Evolutionary conservation across 2,888 invertebrate genomes (phyloP), one percentile per base, ranked within the genome.

Genomic region (Phania funesta): DNA sequence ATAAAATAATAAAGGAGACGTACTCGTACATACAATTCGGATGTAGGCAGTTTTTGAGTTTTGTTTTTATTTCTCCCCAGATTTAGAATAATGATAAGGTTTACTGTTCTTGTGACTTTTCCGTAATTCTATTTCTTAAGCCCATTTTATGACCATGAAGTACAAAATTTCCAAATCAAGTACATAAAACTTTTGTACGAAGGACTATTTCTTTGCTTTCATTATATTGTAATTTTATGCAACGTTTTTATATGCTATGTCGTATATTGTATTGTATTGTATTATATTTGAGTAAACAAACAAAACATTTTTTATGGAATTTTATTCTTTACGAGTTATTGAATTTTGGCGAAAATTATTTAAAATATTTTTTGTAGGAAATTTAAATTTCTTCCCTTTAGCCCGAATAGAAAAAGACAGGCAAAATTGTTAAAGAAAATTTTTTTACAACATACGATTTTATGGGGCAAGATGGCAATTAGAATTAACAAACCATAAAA

Each of bases 251-350:
- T n/a, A n/a, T n/a, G n/a, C n/a, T n/a, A n/a, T n/a, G n/a, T n/a
- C 6, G 9, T 35, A 44, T 44, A 5, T 18, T 44, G 16, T 18
- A 16, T n/a, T 58, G n/a, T 41, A n/a, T 58, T 38, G 3, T 29
- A 22, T n/a, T 20, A 7, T n/a, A 50, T 29, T 16, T 38, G 18
- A 7, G 16, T 18, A n/a, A 41, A 35, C 7, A 9, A 22, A 24
- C 24, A 8, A 22, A 65, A 29, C 4, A 16, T 29, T 48, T 46
- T 68, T 74, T 56, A 70, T 58, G 54, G 50, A 22, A 58, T 76
- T 76, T 56, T 54, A 18, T 81, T 76, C 71, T 46, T 54, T 76
- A 54, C 48, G 54, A 73, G 38, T 48, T 62, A 68, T 71, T 73
- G 76, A 77, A 46, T 73, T 50, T 32, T 62, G 41, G 62, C 9